These are phyloP conservation scores for Synanceia verrucosa DNA, from an alignment of 2,797 vertebrate genomes.

Conservation along the genomic window DNA sequence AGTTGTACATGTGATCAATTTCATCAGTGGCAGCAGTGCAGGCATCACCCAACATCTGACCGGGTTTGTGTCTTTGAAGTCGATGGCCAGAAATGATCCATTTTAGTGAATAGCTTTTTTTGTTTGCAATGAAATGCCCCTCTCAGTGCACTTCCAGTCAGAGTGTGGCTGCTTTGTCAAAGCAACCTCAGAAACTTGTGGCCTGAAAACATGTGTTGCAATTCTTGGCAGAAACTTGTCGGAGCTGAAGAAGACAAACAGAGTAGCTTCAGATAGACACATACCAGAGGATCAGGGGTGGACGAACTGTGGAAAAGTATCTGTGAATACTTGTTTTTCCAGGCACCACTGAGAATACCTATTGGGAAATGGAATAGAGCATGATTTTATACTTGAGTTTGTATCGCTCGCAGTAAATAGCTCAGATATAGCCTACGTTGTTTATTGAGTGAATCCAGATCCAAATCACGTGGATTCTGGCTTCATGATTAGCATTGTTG, in stretches of 20 bases:
- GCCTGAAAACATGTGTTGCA: conserved; percentile 45
- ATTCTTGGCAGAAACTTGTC: conserved; percentile 56
- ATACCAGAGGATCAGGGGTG: conserved; percentile 34
- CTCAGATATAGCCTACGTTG: conserved; percentile 2
- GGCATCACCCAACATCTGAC: too few species aligned
- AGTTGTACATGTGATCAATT: conserved; percentile 19
- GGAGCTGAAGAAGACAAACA: conserved; percentile 33
- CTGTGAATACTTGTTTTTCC: conserved; percentile 13
- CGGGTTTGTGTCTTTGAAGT: conserved; percentile 61
- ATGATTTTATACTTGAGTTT: background rate
- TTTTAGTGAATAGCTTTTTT: conserved; percentile 57
- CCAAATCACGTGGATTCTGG: conserved; percentile 32
- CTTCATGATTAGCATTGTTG: background rate
- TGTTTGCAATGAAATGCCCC: conserved; percentile 23
- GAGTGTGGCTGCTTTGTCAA: conserved; percentile 36
- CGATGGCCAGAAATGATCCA: conserved; percentile 46
- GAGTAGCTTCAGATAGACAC: conserved; percentile 22
- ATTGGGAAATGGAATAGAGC: conserved; percentile 1
- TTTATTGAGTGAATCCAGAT: conserved; percentile 37
- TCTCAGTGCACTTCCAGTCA: conserved; percentile 25
- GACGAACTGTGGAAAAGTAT: conserved; percentile 33
- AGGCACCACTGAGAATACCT: conserved; percentile 1
- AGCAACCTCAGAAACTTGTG: conserved; percentile 41
- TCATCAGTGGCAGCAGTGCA: conserved; percentile 22
- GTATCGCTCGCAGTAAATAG: background rate